A percentile compares a stretch with the other conserved stretches of the same genome.
phyloP scores from a whole-genome alignment of 2,888 invertebrate species.

The Conus canariensis region DNA sequence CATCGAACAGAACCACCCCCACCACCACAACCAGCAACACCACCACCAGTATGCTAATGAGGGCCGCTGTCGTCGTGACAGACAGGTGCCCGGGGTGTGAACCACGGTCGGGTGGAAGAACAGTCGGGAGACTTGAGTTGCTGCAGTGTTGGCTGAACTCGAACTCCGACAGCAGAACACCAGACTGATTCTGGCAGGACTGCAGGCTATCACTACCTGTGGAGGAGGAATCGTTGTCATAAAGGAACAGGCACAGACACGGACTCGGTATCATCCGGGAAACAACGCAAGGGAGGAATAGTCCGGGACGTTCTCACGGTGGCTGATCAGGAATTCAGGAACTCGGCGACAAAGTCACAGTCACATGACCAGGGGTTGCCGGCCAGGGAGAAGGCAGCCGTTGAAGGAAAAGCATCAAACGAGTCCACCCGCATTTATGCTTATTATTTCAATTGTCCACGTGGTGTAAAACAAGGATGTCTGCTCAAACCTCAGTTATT shows the following conservation, averaged over 20 bases:
- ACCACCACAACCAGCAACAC: slow-evolving; percentile 45
- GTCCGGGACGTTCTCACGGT: slow-evolving; percentile 29
- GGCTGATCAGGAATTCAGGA: slow-evolving; percentile 24
- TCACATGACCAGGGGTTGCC: slow-evolving; percentile 55
- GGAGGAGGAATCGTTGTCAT: not conserved
- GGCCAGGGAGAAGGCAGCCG: slow-evolving; percentile 37
- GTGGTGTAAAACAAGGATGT: too few relatives aligned
- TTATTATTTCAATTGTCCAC: too few relatives aligned
- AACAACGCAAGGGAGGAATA: slow-evolving; percentile 35
- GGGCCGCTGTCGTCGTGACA: not conserved
- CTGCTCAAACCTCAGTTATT: too few relatives aligned
- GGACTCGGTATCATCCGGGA: not conserved
- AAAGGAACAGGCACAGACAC: not conserved
- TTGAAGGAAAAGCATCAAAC: slow-evolving; percentile 1
- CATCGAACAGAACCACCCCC: slow-evolving; percentile 42
- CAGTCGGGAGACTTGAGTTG: not conserved
- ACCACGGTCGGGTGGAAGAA: not conserved
- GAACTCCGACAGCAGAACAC: slow-evolving; percentile 6
- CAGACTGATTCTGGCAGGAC: not conserved
- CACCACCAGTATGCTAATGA: slow-evolving; percentile 41
- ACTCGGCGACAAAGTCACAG: slow-evolving; percentile 50
- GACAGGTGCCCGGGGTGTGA: not conserved
- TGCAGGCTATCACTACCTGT: not conserved
- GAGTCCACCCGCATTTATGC: slow-evolving; percentile 13
- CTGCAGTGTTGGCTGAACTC: not conserved